Conservation (phyloP, 2,113 vertebrate species). For the human region DNA sequence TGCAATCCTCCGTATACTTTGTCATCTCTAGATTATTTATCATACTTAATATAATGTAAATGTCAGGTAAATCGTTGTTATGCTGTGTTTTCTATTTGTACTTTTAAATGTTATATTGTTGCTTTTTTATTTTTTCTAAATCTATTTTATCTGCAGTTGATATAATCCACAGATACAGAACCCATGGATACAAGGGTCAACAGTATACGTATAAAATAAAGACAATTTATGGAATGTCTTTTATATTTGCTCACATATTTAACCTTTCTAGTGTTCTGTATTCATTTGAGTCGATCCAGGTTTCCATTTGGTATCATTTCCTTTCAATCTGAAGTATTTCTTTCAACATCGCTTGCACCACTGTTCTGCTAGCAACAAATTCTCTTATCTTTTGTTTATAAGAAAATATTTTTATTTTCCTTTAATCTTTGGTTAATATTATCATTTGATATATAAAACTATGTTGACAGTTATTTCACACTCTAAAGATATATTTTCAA, state of each 20-base stretch:
- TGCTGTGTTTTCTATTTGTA: background rate
- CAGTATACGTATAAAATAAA: background rate
- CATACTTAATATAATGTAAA: background rate
- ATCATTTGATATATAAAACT: conserved; percentile 17
- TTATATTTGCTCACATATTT: background rate
- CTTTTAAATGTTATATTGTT: background rate
- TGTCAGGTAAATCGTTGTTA: background rate
- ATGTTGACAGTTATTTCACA: background rate
- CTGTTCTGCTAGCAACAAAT: background rate
- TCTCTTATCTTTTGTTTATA: conserved; percentile 52
- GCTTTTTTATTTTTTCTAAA: background rate
- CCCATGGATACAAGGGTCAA: background rate
- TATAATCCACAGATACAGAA: background rate
- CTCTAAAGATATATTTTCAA: background rate
- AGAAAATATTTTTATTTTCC: conserved; percentile 36
- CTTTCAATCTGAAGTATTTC: conserved; percentile 46
- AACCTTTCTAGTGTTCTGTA: conserved; percentile 10
- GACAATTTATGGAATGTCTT: background rate
- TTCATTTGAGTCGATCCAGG: background rate
- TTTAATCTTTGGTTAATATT: conserved; percentile 10
- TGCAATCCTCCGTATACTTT: background rate
- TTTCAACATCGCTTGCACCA: conserved; percentile 44
- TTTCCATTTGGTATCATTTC: conserved; percentile 57
- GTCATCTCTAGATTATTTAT: background rate
- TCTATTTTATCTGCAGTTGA: background rate